Evolutionary conservation across 2,888 invertebrate species (phyloP), one percentile per base, ranked within the genome.

Genomic region (Dryobotodes eremita): DNA sequence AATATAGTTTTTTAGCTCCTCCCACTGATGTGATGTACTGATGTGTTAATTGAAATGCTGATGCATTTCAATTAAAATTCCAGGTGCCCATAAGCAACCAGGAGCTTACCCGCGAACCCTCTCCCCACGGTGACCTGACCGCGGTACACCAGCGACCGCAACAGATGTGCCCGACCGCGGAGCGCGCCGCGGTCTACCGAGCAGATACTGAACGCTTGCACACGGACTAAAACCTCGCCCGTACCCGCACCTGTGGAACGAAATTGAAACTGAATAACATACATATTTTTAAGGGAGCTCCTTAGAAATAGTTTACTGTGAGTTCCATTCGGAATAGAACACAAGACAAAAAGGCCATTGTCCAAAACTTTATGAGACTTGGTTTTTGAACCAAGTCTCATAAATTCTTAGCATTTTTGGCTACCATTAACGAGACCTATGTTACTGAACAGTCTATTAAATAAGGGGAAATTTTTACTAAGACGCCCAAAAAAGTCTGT

Each of bases 171-270:
- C 0, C 96, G 91, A 0, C 97, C 97, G 6, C 96, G 93, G 64
- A 97, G 90, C 75, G 94, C 93, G 26, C 93, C 90, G 50, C 96
- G 92, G 92, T 97, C 97, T 3, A 92, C 89, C 0, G 92, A 86
- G 71, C 94, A 92, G 82, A 96, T 94, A 89, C 96, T 95, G 93
- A 97, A 96, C 53, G 97, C 95, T 79, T 96, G 97, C 86, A 97
- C 96, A 0, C 96, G 94, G 0, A 97, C 87, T 31, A 97, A 79
- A 5, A 97, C 95, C 71, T 97, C 97, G 20, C 95, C 95, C 0
- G 91, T 74, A 1, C 94, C 94, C 23, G 94, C 94, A 2, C 94
- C 96, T 96, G 85, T 7, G 0, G 10, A 20, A 46, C 20, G 11
- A 57, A 26, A 61, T 26, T 31, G 1, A 59, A 59, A 59, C 13